Evolutionary conservation across 2,888 invertebrate species (phyloP), one percentile per base, ranked within the genome.

Genomic region (Aporophyla nigra): DNA sequence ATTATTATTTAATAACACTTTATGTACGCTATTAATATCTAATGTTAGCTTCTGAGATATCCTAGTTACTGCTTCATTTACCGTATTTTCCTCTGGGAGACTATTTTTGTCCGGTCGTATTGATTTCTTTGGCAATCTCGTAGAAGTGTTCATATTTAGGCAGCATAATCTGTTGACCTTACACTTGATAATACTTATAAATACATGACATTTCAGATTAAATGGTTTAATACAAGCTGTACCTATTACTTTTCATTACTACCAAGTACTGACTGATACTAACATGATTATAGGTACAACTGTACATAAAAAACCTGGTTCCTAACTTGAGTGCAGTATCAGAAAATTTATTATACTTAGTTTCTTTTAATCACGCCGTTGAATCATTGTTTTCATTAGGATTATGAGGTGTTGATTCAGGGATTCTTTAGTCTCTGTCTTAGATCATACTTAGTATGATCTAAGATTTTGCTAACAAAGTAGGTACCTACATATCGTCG

Each of bases 131-230:
- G 67, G 33, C 40, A 33, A 58, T 62, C 21, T 49, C 19, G 27
- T 43, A 61, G 14, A 58, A 53, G 40, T 65, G 14, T 49, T 72
- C 43, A 68, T 65, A 67, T 56, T 66, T 67, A 59, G 68, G 46
- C 62, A 63, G 27, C 59, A 43, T 56, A 61, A 72, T 83, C 62
- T 70, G 63, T 74, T 83, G 78, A 84, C 80, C 87, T 83, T 83
- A 74, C 51, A 66, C 62, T 76, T 68, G 78, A 79, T 86, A 80
- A 73, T 74, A 73, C 19, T 67, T 80, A 77, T 73, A 65, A 80
- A 76, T 78, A 83, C 49, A 77, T 83, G 71, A 81, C 75, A 80
- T 85, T 79, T 80, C n/a, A 12, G 24, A 69, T 78, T 56, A 51
- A 56, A 51, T 71, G 27, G 61, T 66, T 43, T 12, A 56, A 40